phyloP scores from a whole-genome alignment of 2,888 invertebrate species.

The Xestia rhomboidea region DNA sequence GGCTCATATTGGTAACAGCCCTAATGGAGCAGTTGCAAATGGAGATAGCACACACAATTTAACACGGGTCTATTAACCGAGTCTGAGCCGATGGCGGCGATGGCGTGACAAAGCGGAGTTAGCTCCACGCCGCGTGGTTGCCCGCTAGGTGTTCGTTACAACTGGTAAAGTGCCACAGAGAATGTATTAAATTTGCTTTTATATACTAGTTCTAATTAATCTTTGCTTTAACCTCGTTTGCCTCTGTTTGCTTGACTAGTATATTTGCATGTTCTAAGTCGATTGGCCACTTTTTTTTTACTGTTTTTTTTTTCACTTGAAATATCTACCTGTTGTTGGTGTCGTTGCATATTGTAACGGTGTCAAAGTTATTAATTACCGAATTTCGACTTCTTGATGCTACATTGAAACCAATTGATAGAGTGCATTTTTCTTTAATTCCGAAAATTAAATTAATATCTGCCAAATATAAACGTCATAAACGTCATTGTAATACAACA shows the following conservation, averaged over 20 bases:
- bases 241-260: slow-evolving; percentile 60
- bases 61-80: slow-evolving; percentile 78
- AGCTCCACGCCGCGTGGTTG: slow-evolving; percentile 72
- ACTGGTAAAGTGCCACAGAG: slow-evolving; percentile 77
- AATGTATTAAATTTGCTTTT: slow-evolving; percentile 73
- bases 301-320: slow-evolving; percentile 19
- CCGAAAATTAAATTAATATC: slow-evolving; percentile 67
- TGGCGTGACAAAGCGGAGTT: slow-evolving; percentile 86
- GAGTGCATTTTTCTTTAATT: slow-evolving; percentile 71
- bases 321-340: slow-evolving; percentile 15
- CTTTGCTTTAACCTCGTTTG: slow-evolving; percentile 60
- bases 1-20: slow-evolving; percentile 68
- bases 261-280: slow-evolving; percentile 42
- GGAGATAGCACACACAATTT: slow-evolving; percentile 86
- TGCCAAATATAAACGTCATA: slow-evolving; percentile 66
- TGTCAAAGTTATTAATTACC: slow-evolving; percentile 7
- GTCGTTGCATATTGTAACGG: background rate
- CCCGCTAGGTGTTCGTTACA: slow-evolving; percentile 81
- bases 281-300: slow-evolving; percentile 35
- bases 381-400: slow-evolving; percentile 10
- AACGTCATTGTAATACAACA: slow-evolving; percentile 56
- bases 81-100: slow-evolving; percentile 75
- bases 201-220: slow-evolving; percentile 66
- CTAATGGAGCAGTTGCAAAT: slow-evolving; percentile 77
- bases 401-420: slow-evolving; percentile 62